Conservation (phyloP, 2,888 invertebrate genomes). For the Drosophila pseudotakahashii region DNA sequence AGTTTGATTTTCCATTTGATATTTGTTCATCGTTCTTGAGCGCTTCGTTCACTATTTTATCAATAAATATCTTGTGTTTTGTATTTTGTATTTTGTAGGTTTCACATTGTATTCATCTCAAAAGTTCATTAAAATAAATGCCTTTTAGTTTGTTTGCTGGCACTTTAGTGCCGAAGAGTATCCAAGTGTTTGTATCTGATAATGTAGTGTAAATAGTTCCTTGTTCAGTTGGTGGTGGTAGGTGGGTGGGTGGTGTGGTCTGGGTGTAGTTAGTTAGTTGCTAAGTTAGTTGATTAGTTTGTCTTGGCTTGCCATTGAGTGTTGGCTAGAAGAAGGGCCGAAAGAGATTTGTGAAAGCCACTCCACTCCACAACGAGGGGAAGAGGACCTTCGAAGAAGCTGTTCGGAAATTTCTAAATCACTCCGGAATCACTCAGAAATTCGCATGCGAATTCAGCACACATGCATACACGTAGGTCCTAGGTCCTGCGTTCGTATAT, state of each 20-base stretch:
- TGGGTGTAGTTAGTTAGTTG: slow-evolving; percentile 41
- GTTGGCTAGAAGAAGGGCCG: slow-evolving; percentile 43
- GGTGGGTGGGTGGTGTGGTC: slow-evolving; percentile 37
- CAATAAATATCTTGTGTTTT: slow-evolving; percentile 25
- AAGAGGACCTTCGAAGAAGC: slow-evolving; percentile 37
- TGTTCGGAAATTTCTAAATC: slow-evolving; percentile 53
- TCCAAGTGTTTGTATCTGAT: slow-evolving; percentile 44
- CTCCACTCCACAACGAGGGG: not conserved
- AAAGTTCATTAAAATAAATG: slow-evolving; percentile 78
- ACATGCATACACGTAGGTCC: slow-evolving; percentile 1
- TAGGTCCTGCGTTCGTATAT: slow-evolving; percentile 28
- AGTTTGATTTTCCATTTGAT: slow-evolving; percentile 21
- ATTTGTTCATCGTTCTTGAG: slow-evolving; percentile 24
- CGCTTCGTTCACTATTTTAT: slow-evolving; percentile 13
- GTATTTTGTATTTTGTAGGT: slow-evolving; percentile 29
- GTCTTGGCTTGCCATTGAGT: slow-evolving; percentile 44
- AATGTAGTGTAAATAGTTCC: slow-evolving; percentile 65
- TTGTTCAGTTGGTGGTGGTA: slow-evolving; percentile 43
- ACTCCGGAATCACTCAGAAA: slow-evolving; percentile 59
- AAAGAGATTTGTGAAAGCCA: slow-evolving; percentile 29
- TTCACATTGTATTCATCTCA: slow-evolving; percentile 47
- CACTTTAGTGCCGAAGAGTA: slow-evolving; percentile 46
- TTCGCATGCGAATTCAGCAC: slow-evolving; percentile 59
- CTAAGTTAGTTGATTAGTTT: slow-evolving; percentile 43
- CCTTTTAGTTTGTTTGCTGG: slow-evolving; percentile 65